Conservation (phyloP, 2,113 vertebrate species). For the Ursus arctos region DNA sequence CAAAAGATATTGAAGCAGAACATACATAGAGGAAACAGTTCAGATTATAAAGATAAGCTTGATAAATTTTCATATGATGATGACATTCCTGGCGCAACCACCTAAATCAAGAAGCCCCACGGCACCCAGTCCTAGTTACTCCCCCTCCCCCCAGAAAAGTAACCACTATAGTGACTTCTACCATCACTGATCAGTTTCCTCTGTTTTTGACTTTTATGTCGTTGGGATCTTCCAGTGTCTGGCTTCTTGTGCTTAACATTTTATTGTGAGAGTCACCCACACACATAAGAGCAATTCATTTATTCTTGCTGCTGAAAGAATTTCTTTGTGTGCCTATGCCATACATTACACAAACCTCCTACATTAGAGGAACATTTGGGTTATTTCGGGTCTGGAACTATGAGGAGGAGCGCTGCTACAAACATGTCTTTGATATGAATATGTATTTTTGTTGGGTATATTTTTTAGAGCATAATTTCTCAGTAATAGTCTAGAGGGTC, state of each 20-base stretch:
- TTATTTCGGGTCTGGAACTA: neutral
- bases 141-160: neutral
- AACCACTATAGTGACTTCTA: neutral
- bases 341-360: neutral
- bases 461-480: neutral
- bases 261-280: neutral
- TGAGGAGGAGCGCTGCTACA: neutral
- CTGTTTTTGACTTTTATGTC: neutral
- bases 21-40: neutral
- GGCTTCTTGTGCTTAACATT: neutral
- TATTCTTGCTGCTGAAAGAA: neutral
- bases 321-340: neutral
- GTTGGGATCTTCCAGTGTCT: neutral
- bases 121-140: neutral
- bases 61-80: neutral
- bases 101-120: neutral
- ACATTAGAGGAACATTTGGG: neutral
- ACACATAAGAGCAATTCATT: neutral
- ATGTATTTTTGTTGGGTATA: neutral
- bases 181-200: neutral
- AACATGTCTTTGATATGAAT: neutral
- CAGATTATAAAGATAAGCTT: neutral
- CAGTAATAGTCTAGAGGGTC: neutral
- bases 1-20: neutral
- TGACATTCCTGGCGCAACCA: neutral